Conservation (phyloP, 2,888 invertebrate species). For the Zonitis immaculata region DNA sequence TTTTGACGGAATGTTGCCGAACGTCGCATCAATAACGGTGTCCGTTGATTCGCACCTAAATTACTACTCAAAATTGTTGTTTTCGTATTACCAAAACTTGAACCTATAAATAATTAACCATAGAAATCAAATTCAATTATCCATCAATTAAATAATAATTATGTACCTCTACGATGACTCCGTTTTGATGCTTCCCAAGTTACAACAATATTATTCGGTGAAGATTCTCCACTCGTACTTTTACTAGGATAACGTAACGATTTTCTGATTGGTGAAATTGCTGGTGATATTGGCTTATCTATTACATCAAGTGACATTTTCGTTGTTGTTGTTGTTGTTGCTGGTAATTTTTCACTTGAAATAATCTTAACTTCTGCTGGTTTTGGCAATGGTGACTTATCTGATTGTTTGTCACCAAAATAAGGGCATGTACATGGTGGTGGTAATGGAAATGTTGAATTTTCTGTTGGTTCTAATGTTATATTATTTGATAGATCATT, state of each 20-base stretch:
- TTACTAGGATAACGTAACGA: constrained; percentile 31
- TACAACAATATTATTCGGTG: constrained; percentile 52
- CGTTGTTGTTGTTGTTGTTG: too few species aligned
- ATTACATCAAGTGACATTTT: constrained; percentile 30
- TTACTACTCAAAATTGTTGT: constrained; percentile 58
- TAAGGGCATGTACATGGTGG: constrained; percentile 79
- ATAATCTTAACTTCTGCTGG: constrained; percentile 54
- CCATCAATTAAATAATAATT: too few species aligned
- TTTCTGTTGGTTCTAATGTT: constrained; percentile 38
- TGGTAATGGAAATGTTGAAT: constrained; percentile 55
- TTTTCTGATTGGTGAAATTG: constrained; percentile 48
- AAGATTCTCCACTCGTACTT: constrained; percentile 32
- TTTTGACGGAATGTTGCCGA: constrained; percentile 59
- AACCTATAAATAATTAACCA: too few species aligned
- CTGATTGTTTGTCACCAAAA: constrained; percentile 64
- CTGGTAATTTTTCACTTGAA: constrained; percentile 34
- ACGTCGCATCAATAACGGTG: constrained; percentile 53
- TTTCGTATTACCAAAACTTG: constrained; percentile 65
- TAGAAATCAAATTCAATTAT: too few species aligned
- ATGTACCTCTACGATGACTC: constrained; percentile 50
- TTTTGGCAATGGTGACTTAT: constrained; percentile 47
- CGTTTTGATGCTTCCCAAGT: constrained; percentile 63
- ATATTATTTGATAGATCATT: constrained; percentile 27
- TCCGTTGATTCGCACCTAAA: constrained; percentile 34
- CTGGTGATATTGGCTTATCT: constrained; percentile 42